Evolutionary conservation across 1,140 invertebrate genomes (phyloP), one percentile per base, ranked within the genome.

Genomic region (Drosophila arizonae): DNA sequence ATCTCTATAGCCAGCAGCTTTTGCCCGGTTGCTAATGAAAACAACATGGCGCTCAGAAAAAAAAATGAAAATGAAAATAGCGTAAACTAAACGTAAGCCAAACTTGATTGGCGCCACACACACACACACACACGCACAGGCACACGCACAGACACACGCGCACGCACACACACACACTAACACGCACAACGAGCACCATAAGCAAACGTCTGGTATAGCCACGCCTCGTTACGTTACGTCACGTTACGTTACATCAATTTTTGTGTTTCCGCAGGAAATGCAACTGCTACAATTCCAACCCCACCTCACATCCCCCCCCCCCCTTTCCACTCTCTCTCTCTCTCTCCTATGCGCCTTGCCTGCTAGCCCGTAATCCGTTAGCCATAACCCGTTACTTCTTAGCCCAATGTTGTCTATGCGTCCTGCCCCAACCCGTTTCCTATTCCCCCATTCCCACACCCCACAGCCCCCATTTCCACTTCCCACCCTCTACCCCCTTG

Each of bases 231-330:
- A 86, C 81, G 81, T 86, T 81, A 79, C 82, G 79, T 87, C 84
- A 87, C 84, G 82, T 87, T 87, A 87, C 84, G 82, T 87, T 87
- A 88, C 76, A 87, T 87, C 84, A 87, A 87, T 87, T 87, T 87
- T 87, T 87, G 82, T 87, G 82, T 88, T 87, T 87, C 82, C 82
- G 84, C 84, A 79, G 82, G 82, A 87, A 87, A 87, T 88, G 82
- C 82, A 87, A 82, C 72, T 82, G 84, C 82, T 78, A 76, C 82
- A 71, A 65, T 70, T 58, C 66, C 76, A 56, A 60, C 52, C 39
- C 17, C 33, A 28, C 17, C 17, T 8, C 10, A 8, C 33, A 8
- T 1, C 13, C 33, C 46, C 41, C 41, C 63, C 2, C 30, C 30
- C n/a, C 11, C 4, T 1, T 39, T 2, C 13, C 36, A 3, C 36